Evolutionary conservation across 2,113 vertebrate species (phyloP).

Genomic region (Strigops habroptila): DNA sequence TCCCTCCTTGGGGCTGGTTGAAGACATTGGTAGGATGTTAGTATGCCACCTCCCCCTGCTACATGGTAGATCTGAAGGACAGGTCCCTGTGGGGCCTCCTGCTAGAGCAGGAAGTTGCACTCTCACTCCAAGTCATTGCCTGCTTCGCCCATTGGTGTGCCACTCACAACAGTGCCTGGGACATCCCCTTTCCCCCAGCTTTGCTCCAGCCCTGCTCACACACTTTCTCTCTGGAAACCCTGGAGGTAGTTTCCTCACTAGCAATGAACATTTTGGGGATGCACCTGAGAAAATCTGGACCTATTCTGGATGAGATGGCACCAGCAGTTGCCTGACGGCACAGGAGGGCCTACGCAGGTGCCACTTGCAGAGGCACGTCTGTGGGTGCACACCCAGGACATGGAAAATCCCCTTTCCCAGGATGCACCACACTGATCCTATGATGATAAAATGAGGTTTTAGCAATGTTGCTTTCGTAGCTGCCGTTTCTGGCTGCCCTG

Average conservation of each 20-base stretch:
- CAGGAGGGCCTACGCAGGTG: neutral
- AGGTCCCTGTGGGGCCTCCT: neutral
- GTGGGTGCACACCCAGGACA: neutral
- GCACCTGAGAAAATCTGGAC: neutral
- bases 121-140: neutral
- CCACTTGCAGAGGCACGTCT: neutral
- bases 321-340: neutral
- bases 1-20: neutral
- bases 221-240: neutral
- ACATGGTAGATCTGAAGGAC: neutral
- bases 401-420: rapidly evolving
- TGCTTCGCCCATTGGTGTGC: neutral
- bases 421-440: neutral
- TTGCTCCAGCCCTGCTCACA: neutral
- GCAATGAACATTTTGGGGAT: neutral
- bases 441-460: neutral
- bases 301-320: neutral
- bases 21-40: neutral
- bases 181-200: neutral
- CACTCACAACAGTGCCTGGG: neutral
- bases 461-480: neutral
- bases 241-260: neutral
- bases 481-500: neutral
- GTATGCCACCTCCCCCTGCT: neutral
- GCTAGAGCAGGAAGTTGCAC: neutral